Evolutionary conservation across 2,797 vertebrate genomes (phyloP), one percentile per base, ranked within the genome.

Genomic region (Carcharodon carcharias): DNA sequence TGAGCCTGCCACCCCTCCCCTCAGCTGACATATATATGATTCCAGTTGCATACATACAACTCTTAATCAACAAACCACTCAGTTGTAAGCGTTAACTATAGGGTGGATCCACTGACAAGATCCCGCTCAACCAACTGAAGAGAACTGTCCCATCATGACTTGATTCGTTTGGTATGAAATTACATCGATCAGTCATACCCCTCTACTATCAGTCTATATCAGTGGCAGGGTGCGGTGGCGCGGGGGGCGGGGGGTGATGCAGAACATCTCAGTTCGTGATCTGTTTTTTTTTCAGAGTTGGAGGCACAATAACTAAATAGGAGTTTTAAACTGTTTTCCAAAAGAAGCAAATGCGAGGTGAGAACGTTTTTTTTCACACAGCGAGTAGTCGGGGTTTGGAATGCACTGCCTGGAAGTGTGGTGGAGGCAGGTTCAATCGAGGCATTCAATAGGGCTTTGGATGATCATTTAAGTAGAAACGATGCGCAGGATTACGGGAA

Each of bases 251-350:
- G 26, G 67, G 67, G 45, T 26, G 12, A 26, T 50, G 63, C 21
- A 7, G 61, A 67, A 11, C 61, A 40, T 45, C n/a, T 11, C n/a
- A 23, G n/a, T n/a, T 96, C 96, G 96, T 96, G 96, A 96, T 95
- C n/a, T 45, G 28, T 94, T 35, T 87, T 95, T 77, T 35, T 54
- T 96, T 50, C 35, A 82, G 12, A 82, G n/a, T 1, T 16, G 16
- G 77, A 14, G 77, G 16, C n/a, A n/a, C 11, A 77, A n/a, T n/a
- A 16, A 35, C 73, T 45, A 50, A 50, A 45, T 50, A 50, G 45
- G 45, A 50, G 45, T 50, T 50, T 50, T 50, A 50, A 50, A 50
- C 45, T 50, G 45, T 50, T 50, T 50, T 50, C 45, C 45, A 1
- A 50, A 50, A 50, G 45, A 50, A 50, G 45, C 45, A 50, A 1